phyloP scores from a whole-genome alignment of 2,113 vertebrate species.

The Aspidoscelis tigris region DNA sequence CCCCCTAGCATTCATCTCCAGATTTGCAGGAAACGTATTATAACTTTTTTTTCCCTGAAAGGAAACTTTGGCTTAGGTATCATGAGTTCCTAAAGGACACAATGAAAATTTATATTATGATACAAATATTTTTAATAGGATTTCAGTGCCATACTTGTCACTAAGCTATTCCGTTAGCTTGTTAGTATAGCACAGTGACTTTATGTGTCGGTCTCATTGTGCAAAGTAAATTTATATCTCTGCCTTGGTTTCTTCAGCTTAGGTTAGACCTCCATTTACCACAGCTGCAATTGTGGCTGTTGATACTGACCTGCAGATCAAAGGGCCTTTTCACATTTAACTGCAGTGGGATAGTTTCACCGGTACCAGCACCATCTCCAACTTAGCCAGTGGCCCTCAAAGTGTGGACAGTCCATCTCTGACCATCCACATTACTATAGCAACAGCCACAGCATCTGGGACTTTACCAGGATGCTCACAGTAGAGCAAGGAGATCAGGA shows the following conservation, averaged over 20 bases:
- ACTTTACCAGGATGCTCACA: too few relatives aligned
- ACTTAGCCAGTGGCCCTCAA: too few relatives aligned
- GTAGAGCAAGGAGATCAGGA: too few relatives aligned
- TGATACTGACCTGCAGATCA: too few relatives aligned
- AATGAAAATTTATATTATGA: background rate
- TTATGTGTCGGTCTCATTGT: background rate
- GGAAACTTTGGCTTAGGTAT: background rate
- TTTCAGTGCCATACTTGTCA: background rate
- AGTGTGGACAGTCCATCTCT: too few relatives aligned
- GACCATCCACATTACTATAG: too few relatives aligned
- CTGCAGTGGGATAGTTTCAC: too few relatives aligned
- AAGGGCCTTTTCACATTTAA: background rate
- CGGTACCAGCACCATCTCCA: too few relatives aligned
- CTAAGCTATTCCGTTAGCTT: background rate
- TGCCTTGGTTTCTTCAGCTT: background rate
- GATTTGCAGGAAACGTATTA: background rate
- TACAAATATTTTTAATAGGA: background rate
- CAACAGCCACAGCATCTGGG: too few relatives aligned
- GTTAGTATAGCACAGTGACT: background rate
- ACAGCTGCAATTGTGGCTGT: background rate
- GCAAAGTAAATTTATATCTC: background rate
- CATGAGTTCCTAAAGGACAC: background rate
- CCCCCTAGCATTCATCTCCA: background rate
- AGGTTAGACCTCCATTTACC: background rate
- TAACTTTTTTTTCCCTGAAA: background rate